Percentiles rank a stretch among this genome's conserved stretches.
phyloP scores from a whole-genome alignment of 2,888 invertebrate genomes.

The Nomada lathburiana region DNA sequence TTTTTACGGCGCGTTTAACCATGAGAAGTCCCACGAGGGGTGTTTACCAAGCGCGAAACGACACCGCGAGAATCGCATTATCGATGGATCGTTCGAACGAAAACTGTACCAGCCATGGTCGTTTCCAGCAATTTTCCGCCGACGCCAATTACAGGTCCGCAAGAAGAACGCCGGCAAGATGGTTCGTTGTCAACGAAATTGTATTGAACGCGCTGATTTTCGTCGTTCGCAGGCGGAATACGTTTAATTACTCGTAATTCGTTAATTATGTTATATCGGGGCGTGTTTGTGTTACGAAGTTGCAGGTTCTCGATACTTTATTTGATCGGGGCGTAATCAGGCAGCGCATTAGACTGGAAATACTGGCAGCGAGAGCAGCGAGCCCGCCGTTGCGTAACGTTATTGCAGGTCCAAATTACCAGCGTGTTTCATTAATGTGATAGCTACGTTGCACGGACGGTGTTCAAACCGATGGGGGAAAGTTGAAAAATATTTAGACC shows the following conservation, averaged over 20 bases:
- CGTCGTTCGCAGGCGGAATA: too few relatives aligned
- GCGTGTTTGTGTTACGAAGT: too few relatives aligned
- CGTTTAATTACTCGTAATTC: too few relatives aligned
- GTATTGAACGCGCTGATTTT: too few relatives aligned
- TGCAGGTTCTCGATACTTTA: too few relatives aligned
- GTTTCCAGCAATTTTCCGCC: too few relatives aligned
- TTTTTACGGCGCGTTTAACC: slow-evolving; percentile 36
- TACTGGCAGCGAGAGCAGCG: background rate
- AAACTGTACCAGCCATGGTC: too few relatives aligned
- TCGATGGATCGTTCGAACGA: background rate
- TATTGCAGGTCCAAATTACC: background rate
- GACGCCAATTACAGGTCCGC: too few relatives aligned
- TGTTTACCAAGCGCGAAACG: background rate
- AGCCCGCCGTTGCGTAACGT: background rate
- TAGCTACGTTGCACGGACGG: background rate
- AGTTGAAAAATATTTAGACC: slow-evolving; percentile 17
- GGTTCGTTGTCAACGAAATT: too few relatives aligned
- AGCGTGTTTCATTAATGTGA: slow-evolving; percentile 23
- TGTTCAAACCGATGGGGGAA: background rate
- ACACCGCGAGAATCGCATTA: background rate
- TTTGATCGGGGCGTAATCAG: background rate
- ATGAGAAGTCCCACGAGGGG: background rate
- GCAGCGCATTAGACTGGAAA: background rate
- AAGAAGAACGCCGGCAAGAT: too few relatives aligned
- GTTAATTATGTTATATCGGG: too few relatives aligned